Evolutionary conservation across 2,797 vertebrate species (phyloP).

Genomic region (Heterohyrax brucei): DNA sequence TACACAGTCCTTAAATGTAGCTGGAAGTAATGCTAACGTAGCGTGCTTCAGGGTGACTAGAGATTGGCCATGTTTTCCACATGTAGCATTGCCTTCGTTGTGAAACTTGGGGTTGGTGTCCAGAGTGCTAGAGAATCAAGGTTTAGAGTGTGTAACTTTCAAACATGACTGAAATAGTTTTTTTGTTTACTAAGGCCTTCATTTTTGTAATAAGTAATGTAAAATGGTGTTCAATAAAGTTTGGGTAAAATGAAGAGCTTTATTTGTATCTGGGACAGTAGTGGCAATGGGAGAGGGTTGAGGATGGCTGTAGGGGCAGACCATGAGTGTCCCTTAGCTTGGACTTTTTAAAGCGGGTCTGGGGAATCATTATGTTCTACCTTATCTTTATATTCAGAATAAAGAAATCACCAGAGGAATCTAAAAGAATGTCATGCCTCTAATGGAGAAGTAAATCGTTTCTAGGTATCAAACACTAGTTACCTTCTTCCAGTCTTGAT

Average conservation of each 20-base stretch:
- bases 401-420: background rate
- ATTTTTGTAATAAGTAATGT: conserved; percentile 45
- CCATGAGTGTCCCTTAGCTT: background rate
- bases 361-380: conserved; percentile 11
- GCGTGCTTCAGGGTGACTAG: conserved; percentile 14
- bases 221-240: conserved; percentile 53
- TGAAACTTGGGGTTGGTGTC: conserved; percentile 3
- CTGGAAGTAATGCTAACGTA: background rate
- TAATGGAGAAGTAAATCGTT: conserved; percentile 39
- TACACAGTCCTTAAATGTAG: background rate
- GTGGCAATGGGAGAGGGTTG: conserved; percentile 2
- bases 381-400: conserved; percentile 24
- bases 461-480: conserved; percentile 21
- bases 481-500: background rate
- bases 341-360: background rate
- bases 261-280: conserved; percentile 28
- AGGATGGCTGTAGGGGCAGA: background rate
- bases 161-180: conserved; percentile 11
- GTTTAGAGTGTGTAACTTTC: conserved; percentile 43
- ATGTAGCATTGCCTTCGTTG: conserved; percentile 11
- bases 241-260: conserved; percentile 42
- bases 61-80: conserved; percentile 15
- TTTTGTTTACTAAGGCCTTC: background rate
- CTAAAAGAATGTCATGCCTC: conserved; percentile 15
- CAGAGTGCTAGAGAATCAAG: conserved; percentile 28